Percentiles rank a stretch among this genome's conserved stretches.
Evolutionary conservation across 2,888 invertebrate species (phyloP).

Genomic region (Pandemis heparana): DNA sequence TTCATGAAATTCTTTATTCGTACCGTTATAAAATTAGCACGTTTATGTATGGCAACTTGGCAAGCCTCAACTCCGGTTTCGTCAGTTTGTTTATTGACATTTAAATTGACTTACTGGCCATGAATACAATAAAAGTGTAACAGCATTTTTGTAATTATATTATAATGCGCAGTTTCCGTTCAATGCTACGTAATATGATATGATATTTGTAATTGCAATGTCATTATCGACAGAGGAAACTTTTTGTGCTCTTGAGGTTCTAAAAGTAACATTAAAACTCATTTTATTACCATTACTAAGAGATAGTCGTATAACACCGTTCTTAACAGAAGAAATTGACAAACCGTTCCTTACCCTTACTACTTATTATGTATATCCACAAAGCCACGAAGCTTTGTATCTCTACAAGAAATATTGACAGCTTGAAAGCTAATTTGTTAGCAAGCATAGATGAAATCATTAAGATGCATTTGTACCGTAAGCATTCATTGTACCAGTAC

Average conservation of each 20-base stretch:
- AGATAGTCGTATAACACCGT: no score
- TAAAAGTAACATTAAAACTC: background rate
- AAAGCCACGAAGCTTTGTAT: background rate
- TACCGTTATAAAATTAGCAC: conserved; percentile 28
- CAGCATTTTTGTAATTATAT: conserved; percentile 11
- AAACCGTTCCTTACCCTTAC: background rate
- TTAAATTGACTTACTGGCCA: conserved; percentile 40
- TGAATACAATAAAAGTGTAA: conserved; percentile 34
- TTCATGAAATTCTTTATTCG: conserved; percentile 16
- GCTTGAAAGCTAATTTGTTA: conserved; percentile 23
- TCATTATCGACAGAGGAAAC: background rate
- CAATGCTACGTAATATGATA: conserved; percentile 8
- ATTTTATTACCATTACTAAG: background rate
- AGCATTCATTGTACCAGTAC: conserved; percentile 19
- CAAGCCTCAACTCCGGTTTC: conserved; percentile 23
- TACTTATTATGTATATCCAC: background rate
- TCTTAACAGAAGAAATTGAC: background rate
- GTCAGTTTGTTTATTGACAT: conserved; percentile 34
- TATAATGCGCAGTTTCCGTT: conserved; percentile 18
- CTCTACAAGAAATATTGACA: conserved; percentile 16
- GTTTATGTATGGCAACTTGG: conserved; percentile 5
- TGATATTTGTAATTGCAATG: background rate
- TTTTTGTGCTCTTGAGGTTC: background rate
- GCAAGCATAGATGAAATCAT: conserved; percentile 31
- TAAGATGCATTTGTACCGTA: conserved; percentile 17